Conservation (phyloP, 2,113 vertebrate species). For the Paradoxurus hermaphroditus region DNA sequence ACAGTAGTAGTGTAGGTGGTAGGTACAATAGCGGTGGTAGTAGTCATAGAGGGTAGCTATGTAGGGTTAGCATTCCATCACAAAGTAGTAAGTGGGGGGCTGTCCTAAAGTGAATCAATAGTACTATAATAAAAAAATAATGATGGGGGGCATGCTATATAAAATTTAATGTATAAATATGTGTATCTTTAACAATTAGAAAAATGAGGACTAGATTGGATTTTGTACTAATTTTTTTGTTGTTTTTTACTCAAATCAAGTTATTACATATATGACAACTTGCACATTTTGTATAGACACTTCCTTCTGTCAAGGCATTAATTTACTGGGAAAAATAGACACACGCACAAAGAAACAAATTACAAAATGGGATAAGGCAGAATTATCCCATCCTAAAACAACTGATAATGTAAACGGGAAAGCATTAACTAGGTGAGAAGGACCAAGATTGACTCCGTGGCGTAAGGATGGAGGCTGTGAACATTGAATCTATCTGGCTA, state of each 20-base stretch:
- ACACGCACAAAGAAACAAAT: background rate
- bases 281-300: background rate
- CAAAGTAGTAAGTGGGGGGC: background rate
- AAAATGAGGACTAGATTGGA: background rate
- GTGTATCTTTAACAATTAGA: background rate
- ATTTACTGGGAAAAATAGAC: background rate
- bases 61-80: background rate
- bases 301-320: background rate
- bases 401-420: background rate
- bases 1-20: rapidly evolving
- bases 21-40: rapidly evolving
- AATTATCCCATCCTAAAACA: background rate
- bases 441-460: background rate
- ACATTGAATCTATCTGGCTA: background rate
- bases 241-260: background rate
- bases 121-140: background rate
- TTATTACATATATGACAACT: background rate
- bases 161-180: background rate
- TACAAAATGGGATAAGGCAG: background rate
- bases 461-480: background rate
- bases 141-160: background rate
- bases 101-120: background rate
- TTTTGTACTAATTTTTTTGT: background rate
- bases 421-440: background rate
- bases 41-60: background rate